Conservation (phyloP, 1,140 invertebrate genomes). For the Cydia splendana region DNA sequence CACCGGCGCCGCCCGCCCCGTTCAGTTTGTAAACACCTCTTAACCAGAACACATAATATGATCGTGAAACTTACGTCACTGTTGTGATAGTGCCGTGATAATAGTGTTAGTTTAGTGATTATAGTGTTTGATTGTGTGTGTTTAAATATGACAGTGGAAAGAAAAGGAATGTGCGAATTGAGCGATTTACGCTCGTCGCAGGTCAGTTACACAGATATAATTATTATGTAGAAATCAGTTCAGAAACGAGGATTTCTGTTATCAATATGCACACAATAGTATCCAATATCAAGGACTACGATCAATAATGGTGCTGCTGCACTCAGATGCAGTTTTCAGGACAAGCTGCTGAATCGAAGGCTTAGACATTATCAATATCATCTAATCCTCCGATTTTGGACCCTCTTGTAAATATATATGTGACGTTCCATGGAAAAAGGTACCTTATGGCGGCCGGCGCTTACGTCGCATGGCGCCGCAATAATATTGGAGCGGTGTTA, state of each 20-base stretch:
- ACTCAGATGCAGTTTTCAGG: background rate
- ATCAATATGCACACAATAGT: background rate
- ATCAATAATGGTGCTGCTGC: background rate
- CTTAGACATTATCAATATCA: no score
- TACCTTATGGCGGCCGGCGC: no score
- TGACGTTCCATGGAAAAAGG: no score
- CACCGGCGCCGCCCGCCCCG: background rate
- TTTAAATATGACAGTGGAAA: background rate
- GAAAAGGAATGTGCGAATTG: background rate
- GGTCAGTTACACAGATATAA: background rate
- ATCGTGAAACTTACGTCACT: background rate
- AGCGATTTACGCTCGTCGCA: background rate
- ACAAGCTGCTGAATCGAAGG: background rate
- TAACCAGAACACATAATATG: background rate
- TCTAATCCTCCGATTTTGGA: no score
- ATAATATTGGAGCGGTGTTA: no score
- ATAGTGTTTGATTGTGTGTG: background rate
- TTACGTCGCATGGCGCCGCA: no score
- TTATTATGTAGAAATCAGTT: background rate
- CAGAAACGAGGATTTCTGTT: background rate
- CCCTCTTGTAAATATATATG: no score
- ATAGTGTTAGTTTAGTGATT: background rate
- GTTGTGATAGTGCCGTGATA: background rate
- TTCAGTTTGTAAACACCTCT: slow-evolving; percentile 10
- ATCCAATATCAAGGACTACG: background rate